Evolutionary conservation across 2,797 vertebrate species (phyloP).

Genomic region (Dryobates pubescens): DNA sequence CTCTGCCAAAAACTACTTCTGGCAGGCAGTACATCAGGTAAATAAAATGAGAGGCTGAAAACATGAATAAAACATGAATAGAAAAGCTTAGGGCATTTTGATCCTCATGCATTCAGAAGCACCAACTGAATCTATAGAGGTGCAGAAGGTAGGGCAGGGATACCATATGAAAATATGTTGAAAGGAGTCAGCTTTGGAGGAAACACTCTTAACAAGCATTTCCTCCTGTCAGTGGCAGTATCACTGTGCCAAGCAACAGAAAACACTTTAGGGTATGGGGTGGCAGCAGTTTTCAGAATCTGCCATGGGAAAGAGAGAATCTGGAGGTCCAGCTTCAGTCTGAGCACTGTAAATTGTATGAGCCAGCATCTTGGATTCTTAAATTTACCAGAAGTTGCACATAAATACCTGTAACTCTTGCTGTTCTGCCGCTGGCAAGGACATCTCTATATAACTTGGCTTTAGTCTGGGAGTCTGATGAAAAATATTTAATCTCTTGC

Average conservation of each 20-base stretch:
- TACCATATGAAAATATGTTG: not conserved
- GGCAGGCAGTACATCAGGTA: conserved; percentile 53
- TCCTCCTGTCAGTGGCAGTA: not conserved
- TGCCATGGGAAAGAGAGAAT: fast-evolving
- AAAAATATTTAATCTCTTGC: not conserved
- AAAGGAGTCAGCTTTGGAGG: not conserved
- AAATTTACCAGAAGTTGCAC: not conserved
- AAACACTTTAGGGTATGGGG: not conserved
- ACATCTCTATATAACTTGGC: not conserved
- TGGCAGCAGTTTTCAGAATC: not conserved
- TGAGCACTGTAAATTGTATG: fast-evolving
- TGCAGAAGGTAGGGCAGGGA: not conserved
- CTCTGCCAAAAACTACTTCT: conserved; percentile 58
- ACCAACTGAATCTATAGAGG: not conserved
- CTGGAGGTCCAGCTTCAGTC: not conserved
- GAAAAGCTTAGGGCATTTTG: conserved; percentile 20
- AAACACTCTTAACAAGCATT: not conserved
- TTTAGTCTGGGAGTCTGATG: not conserved
- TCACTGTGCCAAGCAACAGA: not conserved
- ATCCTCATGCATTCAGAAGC: conserved; percentile 31
- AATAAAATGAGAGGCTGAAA: conserved; percentile 60
- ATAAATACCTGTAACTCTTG: not conserved
- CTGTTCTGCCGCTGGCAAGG: not conserved
- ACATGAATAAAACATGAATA: conserved; percentile 62
- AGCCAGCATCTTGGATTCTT: not conserved